Base-by-base conservation (phyloP, 2,888 invertebrate species). In the Andrena marginata region DNA sequence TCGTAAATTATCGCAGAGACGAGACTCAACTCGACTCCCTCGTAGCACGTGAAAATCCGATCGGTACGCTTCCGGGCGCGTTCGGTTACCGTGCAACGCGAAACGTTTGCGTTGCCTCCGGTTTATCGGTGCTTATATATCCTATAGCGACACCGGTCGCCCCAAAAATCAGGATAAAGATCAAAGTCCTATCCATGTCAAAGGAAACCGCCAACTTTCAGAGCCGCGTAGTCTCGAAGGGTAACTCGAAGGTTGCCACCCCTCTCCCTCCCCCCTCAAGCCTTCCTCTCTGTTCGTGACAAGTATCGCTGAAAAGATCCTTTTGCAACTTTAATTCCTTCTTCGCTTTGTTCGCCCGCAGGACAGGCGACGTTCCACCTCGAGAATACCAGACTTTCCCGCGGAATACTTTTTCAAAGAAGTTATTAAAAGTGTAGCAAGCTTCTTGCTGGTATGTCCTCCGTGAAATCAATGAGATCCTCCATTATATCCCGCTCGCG, bases 361-460 rank as follows among this genome's bases (percentile, higher is more conserved):
- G 23, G 1, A 3, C 10, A 29, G 42, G 42, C 35, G 7, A 48
- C 13, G 33, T 29, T 20, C 33, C 31, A 10, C 4, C n/a, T 3
- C 6, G 59, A 16, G 13, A 71, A 49, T 62, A 42, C 4, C 33
- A 20, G 60, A 49, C 60, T 35, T n/a, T 35, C 10, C 7, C 3
- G 5, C 59, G 26, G 48, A 59, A 60, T 76, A 68, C 56, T 23
- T 56, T 67, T 42, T 62, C 33, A 54, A 62, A 48, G 48, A 65
- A 8, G 62, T 62, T 72, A 68, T 77, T 68, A 78, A 72, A 72
- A 67, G 51, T 80, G 62, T 31, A 72, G 68, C 49, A 33, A 70
- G 60, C 42, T 49, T n/a, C 54, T 35, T 35, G 60, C 29, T n/a
- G 60, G 51, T 23, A 10, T 26, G 13, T 4, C 23, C 31, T 31